Base-by-base conservation (phyloP, 2,888 invertebrate species). In the Tetragonula carbonaria region DNA sequence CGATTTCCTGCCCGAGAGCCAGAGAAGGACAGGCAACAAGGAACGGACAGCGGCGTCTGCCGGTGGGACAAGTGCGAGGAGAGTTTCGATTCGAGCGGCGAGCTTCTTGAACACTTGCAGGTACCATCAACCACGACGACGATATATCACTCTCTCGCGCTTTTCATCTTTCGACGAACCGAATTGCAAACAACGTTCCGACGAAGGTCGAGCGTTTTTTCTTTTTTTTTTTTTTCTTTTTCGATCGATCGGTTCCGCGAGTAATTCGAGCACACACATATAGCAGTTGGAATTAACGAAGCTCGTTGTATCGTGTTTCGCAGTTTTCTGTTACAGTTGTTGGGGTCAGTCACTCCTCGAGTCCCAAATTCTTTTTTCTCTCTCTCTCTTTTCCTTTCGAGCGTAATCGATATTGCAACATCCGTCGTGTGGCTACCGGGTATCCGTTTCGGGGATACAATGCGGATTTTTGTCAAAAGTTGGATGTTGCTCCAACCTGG, bases 61-160 rank as follows among this genome's bases (percentile, higher is more conserved):
- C 96, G 97, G 88, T 98, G 98, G 98, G 96, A 97, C 93, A 97
- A 97, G 92, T 98, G 98, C 95, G 96, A 96, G 91, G 96, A 96
- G 91, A 96, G 96, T 93, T 97, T 97, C 91, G 97, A 97, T 87
- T 97, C 97, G 92, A 97, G 97, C 95, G 96, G 97, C 78, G 97
- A 97, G 94, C 96, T 98, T 88, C 95, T 98, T 92, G 98, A 98
- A 95, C 98, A 98, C 95, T 96, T 98, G 95, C 98, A 98, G 96
- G 97, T 97, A 92, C 92, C 23, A 63, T 2, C 33, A 45, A 45
- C 6, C 38, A 8, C 8, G 1, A 45, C 38, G 38, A 45, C 8
- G 38, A 38, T 38, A 45, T 45, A 45, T 33, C 33, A 33, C 33
- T 3, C 33, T 33, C 33, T 33, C 33, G 33, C 33, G 33, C 3